A percentile compares a stretch with the other conserved stretches of the same genome.
phyloP scores from a whole-genome alignment of 2,113 vertebrate species.

The Petromus typicus region DNA sequence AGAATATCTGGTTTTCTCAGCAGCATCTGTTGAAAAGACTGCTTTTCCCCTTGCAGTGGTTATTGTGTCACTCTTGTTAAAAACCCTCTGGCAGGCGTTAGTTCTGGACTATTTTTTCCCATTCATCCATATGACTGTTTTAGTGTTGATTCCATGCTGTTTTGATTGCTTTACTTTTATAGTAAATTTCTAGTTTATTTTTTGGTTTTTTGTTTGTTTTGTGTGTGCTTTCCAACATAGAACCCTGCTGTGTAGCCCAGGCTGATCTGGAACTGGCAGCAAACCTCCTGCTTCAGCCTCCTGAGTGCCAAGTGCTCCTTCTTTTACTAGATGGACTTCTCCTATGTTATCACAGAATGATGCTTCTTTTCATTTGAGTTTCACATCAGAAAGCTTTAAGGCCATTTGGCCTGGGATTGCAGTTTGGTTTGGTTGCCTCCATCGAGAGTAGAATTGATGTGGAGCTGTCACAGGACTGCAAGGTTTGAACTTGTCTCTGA shows the following conservation, averaged over 20 bases:
- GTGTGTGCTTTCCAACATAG: neutral
- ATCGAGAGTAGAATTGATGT: slow-evolving; percentile 36
- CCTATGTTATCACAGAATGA: neutral
- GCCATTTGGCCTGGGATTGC: neutral
- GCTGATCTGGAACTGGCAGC: neutral
- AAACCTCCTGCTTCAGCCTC: neutral
- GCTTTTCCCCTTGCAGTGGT: neutral
- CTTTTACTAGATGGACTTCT: slow-evolving; percentile 40
- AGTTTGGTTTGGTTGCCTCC: neutral
- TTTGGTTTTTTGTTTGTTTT: slow-evolving; percentile 13
- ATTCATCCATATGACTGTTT: neutral
- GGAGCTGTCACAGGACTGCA: neutral
- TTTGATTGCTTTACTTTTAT: slow-evolving; percentile 31
- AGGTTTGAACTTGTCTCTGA: neutral
- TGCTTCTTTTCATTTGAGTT: neutral
- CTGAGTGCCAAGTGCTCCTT: neutral
- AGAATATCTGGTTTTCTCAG: neutral
- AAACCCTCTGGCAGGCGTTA: neutral
- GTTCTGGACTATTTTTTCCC: neutral
- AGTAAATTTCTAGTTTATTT: slow-evolving; percentile 26
- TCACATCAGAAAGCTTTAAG: slow-evolving; percentile 20
- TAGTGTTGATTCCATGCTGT: neutral
- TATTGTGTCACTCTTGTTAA: neutral
- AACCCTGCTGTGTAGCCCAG: neutral
- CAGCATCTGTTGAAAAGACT: slow-evolving; percentile 16